A percentile compares a stretch with the other conserved stretches of the same genome.
These are phyloP conservation scores for Julus scandinavius DNA, from an alignment of 2,888 invertebrate species.

Conservation along the genomic window DNA sequence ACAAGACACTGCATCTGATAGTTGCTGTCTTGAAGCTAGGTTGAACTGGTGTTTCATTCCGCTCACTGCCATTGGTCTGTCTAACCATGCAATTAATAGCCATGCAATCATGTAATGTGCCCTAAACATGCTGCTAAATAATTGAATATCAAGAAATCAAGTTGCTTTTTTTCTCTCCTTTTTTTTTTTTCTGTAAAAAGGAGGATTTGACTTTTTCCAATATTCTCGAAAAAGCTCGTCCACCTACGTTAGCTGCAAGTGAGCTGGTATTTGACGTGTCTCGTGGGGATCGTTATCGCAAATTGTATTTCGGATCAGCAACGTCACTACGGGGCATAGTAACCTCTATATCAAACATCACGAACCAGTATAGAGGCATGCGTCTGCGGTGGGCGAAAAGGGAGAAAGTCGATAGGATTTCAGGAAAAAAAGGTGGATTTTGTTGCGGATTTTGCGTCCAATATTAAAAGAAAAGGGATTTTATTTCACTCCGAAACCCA, in stretches of 20 bases:
- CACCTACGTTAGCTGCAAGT: slow-evolving; percentile 25
- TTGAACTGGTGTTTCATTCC: not conserved
- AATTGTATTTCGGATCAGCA: slow-evolving; percentile 28
- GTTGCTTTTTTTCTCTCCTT: not conserved
- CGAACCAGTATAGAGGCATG: slow-evolving; percentile 15
- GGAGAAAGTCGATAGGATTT: slow-evolving; percentile 21
- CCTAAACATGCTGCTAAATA: slow-evolving; percentile 14
- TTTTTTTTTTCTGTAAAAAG: not conserved
- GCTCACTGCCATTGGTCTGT: not conserved
- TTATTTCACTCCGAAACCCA: slow-evolving; percentile 28
- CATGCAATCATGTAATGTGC: not conserved
- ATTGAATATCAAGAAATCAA: slow-evolving; percentile 21
- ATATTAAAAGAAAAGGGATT: slow-evolving; percentile 30
- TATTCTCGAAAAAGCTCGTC: slow-evolving; percentile 28
- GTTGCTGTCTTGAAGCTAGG: no score
- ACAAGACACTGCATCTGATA: no score
- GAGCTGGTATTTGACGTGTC: slow-evolving; percentile 25
- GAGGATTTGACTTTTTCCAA: slow-evolving; percentile 27
- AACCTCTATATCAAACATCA: slow-evolving; percentile 29
- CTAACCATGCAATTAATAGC: not conserved
- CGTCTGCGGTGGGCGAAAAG: slow-evolving; percentile 1
- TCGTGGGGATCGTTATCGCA: slow-evolving; percentile 18
- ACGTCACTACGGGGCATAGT: slow-evolving; percentile 25
- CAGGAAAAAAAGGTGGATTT: slow-evolving; percentile 29
- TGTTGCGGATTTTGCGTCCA: slow-evolving; percentile 26